Conservation (phyloP, 2,113 vertebrate genomes). For the Ginglymostoma cirratum region DNA sequence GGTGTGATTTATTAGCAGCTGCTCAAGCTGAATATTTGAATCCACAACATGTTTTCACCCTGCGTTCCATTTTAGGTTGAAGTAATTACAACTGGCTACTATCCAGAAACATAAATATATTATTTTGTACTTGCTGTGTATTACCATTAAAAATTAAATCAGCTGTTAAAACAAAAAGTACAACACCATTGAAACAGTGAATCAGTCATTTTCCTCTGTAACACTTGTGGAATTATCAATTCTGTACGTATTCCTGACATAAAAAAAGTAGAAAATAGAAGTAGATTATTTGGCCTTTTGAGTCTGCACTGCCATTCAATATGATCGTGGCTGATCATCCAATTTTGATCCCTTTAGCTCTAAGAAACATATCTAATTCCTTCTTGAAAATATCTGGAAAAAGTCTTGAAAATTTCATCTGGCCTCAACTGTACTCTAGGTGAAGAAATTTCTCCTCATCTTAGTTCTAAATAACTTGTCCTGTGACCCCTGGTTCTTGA, state of each 20-base stretch:
- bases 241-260: neutral
- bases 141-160: neutral
- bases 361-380: too few relatives aligned
- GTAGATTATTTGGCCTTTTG: too few relatives aligned
- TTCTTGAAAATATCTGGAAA: too few relatives aligned
- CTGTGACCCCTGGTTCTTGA: too few relatives aligned
- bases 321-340: too few relatives aligned
- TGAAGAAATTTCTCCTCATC: too few relatives aligned
- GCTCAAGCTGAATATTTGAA: conserved; percentile 1
- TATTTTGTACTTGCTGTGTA: neutral
- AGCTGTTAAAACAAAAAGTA: neutral
- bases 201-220: neutral
- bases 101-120: neutral
- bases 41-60: conserved; percentile 7
- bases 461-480: too few relatives aligned
- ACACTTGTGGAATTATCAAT: neutral
- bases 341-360: too few relatives aligned
- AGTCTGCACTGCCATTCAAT: too few relatives aligned
- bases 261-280: too few relatives aligned
- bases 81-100: conserved; percentile 7
- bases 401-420: too few relatives aligned
- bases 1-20: neutral
- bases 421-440: too few relatives aligned
- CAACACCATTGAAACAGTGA: neutral
- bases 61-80: neutral